A percentile compares a stretch with the other conserved stretches of the same genome.
Conservation (phyloP, 2,797 vertebrate genomes). For the Hylomyscus alleni region DNA sequence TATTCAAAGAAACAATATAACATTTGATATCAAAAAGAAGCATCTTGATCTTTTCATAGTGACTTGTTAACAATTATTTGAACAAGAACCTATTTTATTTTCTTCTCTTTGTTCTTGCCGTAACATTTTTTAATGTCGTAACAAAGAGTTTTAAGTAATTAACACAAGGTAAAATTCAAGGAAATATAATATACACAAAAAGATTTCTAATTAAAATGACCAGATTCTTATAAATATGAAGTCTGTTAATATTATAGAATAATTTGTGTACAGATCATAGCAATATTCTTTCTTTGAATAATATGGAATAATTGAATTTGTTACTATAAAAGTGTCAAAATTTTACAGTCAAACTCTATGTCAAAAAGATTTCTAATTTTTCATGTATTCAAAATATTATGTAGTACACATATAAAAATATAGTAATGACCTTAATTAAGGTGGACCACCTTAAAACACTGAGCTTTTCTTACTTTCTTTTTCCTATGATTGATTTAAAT, state of each 20-base stretch:
- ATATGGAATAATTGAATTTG: conserved; percentile 12
- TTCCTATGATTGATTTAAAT: background rate
- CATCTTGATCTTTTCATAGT: background rate
- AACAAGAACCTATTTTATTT: background rate
- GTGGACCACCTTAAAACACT: background rate
- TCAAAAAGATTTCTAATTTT: background rate
- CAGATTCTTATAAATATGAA: background rate
- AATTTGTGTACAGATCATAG: background rate
- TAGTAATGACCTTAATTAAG: conserved; percentile 22
- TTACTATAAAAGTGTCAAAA: background rate
- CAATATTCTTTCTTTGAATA: background rate
- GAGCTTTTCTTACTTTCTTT: background rate
- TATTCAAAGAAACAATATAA: background rate
- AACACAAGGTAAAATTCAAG: conserved; percentile 9
- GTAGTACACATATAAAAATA: background rate
- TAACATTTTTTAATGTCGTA: conserved; percentile 15
- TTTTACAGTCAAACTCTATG: background rate
- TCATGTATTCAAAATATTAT: background rate
- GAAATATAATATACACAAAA: background rate
- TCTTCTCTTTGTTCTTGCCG: background rate
- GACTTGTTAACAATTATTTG: background rate
- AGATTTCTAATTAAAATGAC: background rate
- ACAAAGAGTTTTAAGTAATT: background rate
- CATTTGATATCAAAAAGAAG: background rate
- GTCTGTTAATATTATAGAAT: background rate